Percentiles rank a stretch among this genome's conserved stretches.
phyloP scores from a whole-genome alignment of 2,888 invertebrate genomes.

The Drosophila meridionalis region DNA sequence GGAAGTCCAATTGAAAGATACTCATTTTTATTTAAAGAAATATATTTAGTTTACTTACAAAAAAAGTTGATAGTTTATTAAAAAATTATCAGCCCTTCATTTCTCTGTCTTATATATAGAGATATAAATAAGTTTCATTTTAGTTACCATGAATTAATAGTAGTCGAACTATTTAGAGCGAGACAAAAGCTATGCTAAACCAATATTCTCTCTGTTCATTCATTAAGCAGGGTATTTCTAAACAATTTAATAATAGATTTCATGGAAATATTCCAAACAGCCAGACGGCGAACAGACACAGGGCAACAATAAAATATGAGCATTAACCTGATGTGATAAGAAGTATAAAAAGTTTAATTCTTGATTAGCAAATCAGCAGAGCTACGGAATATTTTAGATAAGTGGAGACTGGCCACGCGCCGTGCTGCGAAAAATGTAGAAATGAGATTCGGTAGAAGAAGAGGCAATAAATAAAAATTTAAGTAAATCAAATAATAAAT shows the following conservation, averaged over 20 bases:
- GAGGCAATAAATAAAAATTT: not conserved
- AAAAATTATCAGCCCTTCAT: not conserved
- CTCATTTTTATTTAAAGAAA: too few relatives aligned
- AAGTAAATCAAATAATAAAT: not conserved
- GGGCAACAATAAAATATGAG: not conserved
- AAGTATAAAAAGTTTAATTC: constrained; percentile 4
- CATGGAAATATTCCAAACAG: constrained; percentile 5
- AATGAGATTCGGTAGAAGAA: not conserved
- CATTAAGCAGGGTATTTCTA: not conserved
- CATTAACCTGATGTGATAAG: constrained; percentile 1
- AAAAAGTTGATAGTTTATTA: too few relatives aligned
- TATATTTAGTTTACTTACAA: too few relatives aligned
- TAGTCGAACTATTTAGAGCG: too few relatives aligned
- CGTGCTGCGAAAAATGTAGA: not conserved
- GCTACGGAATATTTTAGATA: not conserved
- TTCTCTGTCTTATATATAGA: too few relatives aligned
- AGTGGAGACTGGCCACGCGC: not conserved
- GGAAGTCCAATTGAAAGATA: not conserved
- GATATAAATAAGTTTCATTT: too few relatives aligned
- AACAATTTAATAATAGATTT: constrained; percentile 1
- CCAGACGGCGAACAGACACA: not conserved
- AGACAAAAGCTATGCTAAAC: not conserved
- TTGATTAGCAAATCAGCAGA: constrained; percentile 10
- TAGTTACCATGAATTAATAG: too few relatives aligned
- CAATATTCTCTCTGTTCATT: not conserved